These are phyloP conservation scores for Brienomyrus longianalis DNA, from an alignment of 2,113 vertebrate genomes.

Conservation along the genomic window DNA sequence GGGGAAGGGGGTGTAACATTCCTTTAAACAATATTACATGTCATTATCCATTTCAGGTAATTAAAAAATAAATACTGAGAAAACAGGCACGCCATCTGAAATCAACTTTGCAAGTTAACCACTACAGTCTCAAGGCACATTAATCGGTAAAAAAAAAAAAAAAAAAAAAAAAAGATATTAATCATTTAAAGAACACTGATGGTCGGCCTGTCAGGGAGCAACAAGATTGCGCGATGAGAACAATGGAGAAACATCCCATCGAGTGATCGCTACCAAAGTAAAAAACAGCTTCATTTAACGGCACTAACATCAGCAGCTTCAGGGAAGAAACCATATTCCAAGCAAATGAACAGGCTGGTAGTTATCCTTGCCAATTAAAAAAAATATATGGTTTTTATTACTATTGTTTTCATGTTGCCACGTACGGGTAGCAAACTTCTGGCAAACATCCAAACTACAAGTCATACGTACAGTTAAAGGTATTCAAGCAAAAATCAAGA, in stretches of 20 bases:
- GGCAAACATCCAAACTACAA: not conserved
- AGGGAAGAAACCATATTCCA: not conserved
- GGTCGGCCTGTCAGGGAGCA: not conserved
- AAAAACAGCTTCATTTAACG: not conserved
- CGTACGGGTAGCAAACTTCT: not conserved
- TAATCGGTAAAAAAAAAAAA: not conserved
- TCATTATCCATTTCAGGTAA: not conserved
- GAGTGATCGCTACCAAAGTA: not conserved
- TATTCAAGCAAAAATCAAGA: not conserved
- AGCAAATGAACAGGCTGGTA: not conserved
- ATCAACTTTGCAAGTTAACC: constrained; percentile 19
- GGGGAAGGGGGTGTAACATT: not conserved
- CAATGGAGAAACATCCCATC: not conserved
- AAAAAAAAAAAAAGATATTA: not conserved
- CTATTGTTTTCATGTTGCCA: not conserved
- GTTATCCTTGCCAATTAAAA: not conserved
- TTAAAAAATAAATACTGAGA: not conserved
- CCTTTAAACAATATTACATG: not conserved
- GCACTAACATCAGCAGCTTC: not conserved
- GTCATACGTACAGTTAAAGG: not conserved
- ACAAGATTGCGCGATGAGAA: not conserved
- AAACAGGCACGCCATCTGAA: not conserved
- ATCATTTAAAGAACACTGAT: not conserved
- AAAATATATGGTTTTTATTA: not conserved
- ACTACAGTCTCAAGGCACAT: constrained; percentile 50